Evolutionary conservation across 2,797 vertebrate species (phyloP).

Genomic region (Urocyon cinereoargenteus): DNA sequence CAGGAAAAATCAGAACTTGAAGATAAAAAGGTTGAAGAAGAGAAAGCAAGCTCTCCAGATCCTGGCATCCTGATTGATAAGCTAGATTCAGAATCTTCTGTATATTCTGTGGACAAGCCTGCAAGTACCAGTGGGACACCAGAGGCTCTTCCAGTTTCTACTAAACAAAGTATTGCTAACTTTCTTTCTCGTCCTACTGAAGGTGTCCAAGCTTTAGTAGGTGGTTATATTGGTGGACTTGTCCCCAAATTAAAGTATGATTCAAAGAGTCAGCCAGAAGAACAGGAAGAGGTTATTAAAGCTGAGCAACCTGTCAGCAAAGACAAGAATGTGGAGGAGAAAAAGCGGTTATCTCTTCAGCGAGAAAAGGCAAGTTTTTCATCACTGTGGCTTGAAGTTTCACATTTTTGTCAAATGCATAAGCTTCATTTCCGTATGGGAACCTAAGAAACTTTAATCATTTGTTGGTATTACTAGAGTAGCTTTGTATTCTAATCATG

Average conservation of each 20-base stretch:
- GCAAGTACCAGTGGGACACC: conserved; percentile 61
- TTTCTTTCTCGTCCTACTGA: conserved; percentile 94
- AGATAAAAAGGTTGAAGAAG: conserved; percentile 63
- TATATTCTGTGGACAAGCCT: conserved; percentile 80
- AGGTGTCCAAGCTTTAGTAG: conserved; percentile 96
- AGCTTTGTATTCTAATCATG: conserved; percentile 59
- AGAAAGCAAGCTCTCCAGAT: conserved; percentile 61
- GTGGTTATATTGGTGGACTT: conserved; percentile 94
- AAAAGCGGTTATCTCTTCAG: conserved; percentile 92
- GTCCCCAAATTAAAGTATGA: conserved; percentile 94
- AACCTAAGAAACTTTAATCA: conserved; percentile 71
- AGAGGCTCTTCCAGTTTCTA: conserved; percentile 82
- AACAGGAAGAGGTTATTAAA: conserved; percentile 82
- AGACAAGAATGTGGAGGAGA: conserved; percentile 92
- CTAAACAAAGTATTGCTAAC: conserved; percentile 93
- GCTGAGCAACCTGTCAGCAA: conserved; percentile 86
- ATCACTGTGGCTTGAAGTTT: not conserved
- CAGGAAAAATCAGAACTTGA: conserved; percentile 76
- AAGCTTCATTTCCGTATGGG: conserved; percentile 59
- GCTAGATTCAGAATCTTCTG: conserved; percentile 58
- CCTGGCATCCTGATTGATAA: conserved; percentile 67
- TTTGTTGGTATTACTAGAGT: not conserved
- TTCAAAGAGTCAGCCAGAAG: conserved; percentile 86
- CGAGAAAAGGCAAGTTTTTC: conserved; percentile 94
- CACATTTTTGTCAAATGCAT: not conserved